Base-by-base conservation (phyloP, 2,797 vertebrate species). In the Hemibagrus guttatus region DNA sequence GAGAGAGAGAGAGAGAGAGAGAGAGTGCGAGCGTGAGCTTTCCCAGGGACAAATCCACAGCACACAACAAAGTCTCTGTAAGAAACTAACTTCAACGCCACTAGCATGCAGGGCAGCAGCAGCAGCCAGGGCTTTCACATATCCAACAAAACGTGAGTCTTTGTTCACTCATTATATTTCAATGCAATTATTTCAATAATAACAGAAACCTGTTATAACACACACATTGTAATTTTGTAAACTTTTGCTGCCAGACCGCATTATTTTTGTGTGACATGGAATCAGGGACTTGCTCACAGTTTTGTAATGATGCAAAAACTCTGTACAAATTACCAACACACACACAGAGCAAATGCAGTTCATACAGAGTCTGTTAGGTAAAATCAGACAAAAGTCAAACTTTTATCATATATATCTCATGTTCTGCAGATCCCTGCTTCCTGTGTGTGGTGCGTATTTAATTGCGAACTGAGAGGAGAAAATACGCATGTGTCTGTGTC, bases 71-170 rank as follows among this genome's bases (percentile, higher is more conserved):
- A 81, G 79, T 28, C 16, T 42, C 31, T 78, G 28, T 39, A 35
- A 39, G 31, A 81, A 81, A 49, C 79, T 81, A 39, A 81, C 28
- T 59, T 26, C 59, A 35, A 46, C 19, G 12, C 59, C 39, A 64
- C 59, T 39, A 81, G 46, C 59, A 86, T 83, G 80, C 69, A 82
- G 68, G 35, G 28, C 69, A 76, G 35, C 35, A 39, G 59, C 81
- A 84, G 69, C 56, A 72, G 23, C 64, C 81, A 83, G 81, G 16
- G 81, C 69, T 12, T 49, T 89, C 75, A 52, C 26, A 54, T 39
- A 28, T 64, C 59, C 59, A 81, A 49, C 64, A 46, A 49, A 81
- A 63, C 17, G 79, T 81, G 59, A 81, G 79, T 49, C 7, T 81
- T 61, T 59, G 17, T 79, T 35, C 11, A 23, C 12, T 59, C 11